Evolutionary conservation across 2,113 vertebrate species (phyloP).

Genomic region (Rhea americana): DNA sequence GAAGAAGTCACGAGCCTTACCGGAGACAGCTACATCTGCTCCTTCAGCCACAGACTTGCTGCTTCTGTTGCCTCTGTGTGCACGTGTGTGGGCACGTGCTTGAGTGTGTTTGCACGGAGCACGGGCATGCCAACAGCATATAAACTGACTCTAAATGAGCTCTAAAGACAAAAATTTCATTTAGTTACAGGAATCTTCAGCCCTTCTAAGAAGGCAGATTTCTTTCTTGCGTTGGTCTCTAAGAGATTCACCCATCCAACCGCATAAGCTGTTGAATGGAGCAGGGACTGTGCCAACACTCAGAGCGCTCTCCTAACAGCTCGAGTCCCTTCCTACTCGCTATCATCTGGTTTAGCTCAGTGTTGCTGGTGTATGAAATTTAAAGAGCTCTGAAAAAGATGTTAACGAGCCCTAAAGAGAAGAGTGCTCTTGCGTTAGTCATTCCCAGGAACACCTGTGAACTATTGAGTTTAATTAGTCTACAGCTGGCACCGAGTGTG

Average conservation of each 20-base stretch:
- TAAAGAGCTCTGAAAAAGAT: constrained; percentile 69
- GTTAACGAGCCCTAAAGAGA: constrained; percentile 61
- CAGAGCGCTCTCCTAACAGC: neutral
- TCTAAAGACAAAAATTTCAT: neutral
- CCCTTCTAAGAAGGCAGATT: neutral
- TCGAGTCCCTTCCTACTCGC: neutral
- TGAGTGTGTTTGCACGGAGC: fast-evolving
- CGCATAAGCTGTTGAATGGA: neutral
- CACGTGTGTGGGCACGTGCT: fast-evolving
- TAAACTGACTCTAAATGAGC: neutral
- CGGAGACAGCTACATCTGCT: neutral
- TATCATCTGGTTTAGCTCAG: constrained; percentile 26
- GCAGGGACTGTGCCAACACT: neutral
- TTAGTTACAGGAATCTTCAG: neutral
- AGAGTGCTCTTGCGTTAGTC: constrained; percentile 25
- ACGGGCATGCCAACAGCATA: neutral
- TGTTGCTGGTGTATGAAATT: constrained; percentile 46
- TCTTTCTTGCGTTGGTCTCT: neutral
- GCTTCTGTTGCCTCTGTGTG: neutral
- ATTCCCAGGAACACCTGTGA: constrained; percentile 56
- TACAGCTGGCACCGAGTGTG: constrained; percentile 32
- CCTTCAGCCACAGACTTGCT: neutral
- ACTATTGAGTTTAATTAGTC: constrained; percentile 61
- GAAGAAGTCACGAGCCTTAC: neutral
- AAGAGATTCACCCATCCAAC: neutral